Percentiles rank a stretch among this genome's conserved stretches.
phyloP scores from a whole-genome alignment of 2,888 invertebrate species.

The Acanthacorydalis orientalis region DNA sequence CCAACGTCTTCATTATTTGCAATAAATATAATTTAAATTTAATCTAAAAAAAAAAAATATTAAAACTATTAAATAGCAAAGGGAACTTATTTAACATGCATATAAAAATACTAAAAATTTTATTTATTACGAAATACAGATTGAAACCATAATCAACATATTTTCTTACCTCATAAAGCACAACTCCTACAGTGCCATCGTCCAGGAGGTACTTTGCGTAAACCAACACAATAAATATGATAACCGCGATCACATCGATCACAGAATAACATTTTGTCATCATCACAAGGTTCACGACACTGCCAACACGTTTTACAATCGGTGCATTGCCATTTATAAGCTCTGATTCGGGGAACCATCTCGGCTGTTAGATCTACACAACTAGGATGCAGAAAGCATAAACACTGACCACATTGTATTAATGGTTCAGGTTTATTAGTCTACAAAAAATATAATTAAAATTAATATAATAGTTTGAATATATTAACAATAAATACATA shows the following conservation, averaged over 20 bases:
- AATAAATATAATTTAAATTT: too few species aligned
- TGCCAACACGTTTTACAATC: constrained; percentile 82
- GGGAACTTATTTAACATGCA: too few species aligned
- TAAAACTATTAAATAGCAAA: too few species aligned
- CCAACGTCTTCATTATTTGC: too few species aligned
- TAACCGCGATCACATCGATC: constrained; percentile 89
- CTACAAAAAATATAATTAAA: too few species aligned
- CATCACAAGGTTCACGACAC: constrained; percentile 66
- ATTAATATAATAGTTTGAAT: too few species aligned
- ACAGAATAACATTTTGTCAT: constrained; percentile 87
- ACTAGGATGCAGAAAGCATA: constrained; percentile 56
- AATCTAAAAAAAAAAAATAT: too few species aligned
- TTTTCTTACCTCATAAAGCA: constrained; percentile 14
- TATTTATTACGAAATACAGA: too few species aligned
- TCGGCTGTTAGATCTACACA: constrained; percentile 73
- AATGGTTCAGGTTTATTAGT: constrained; percentile 32
- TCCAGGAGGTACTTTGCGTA: constrained; percentile 66
- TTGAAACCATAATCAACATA: too few species aligned
- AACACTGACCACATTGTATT: constrained; percentile 42
- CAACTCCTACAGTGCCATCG: constrained; percentile 82
- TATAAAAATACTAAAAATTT: too few species aligned
- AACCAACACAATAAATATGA: constrained; percentile 81
- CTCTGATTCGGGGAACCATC: constrained; percentile 67
- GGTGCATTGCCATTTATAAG: constrained; percentile 85
- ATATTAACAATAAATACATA: too few species aligned